Base-by-base conservation (phyloP, 2,888 invertebrate genomes). In the Choreutis nemorana region DNA sequence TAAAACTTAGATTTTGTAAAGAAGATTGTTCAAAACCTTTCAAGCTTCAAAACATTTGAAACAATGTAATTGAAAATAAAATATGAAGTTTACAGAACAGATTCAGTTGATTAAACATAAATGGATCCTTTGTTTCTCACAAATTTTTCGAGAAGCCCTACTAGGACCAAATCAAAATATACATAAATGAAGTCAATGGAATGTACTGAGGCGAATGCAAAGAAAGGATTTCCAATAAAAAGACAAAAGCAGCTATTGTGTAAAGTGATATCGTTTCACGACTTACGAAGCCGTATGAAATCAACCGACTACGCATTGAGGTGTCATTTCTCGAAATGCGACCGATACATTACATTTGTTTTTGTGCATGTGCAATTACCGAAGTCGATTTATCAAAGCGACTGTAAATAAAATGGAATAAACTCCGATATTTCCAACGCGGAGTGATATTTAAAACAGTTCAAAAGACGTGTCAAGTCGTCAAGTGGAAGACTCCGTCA, bases 221-320 rank as follows among this genome's bases (percentile, higher is more conserved):
- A 47, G 46, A 48, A 55, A 54, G 41, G 41, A 55, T 55, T 60
- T 54, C 45, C 49, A 55, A 64, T 57, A 55, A 66, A 64, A 64
- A 63, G 57, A 67, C 67, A 71, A 71, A 67, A 63, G 60, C 56
- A 50, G 62, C 62, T 66, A 68, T 67, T 72, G 68, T 71, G 75
- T 65, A 67, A 77, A 56, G 49, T 54, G 73, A 77, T 68, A 71
- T 64, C 51, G 51, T 68, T 68, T 64, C 68, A 73, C 71, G 68
- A 75, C 73, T 77, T 68, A 66, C 55, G 77, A 77, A 77, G 70
- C 75, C 77, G 42, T 68, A 72, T 44, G 49, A 61, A 54, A 55
- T 50, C 56, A 60, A 54, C 48, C 26, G 26, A 26, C 54, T 48
- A 53, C 59, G 59, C 61, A 63, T 58, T 58, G 55, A 68, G 63